Conservation (phyloP, 2,797 vertebrate species). For the Poeciliopsis infans region DNA sequence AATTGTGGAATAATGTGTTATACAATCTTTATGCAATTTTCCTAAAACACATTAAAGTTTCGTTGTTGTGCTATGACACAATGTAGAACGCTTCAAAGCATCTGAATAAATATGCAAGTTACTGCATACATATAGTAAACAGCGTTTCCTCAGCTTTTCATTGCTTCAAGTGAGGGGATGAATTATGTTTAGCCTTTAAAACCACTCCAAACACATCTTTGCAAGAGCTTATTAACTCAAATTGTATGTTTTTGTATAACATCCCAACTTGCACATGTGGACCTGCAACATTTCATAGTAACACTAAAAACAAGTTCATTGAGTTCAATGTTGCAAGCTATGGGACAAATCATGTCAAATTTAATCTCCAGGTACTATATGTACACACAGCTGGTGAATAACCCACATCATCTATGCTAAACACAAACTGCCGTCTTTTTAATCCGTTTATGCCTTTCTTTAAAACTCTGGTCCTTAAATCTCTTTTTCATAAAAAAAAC, state of each 20-base stretch:
- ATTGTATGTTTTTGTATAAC: background rate
- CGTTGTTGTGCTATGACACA: background rate
- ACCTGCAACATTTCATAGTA: background rate
- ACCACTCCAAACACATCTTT: background rate
- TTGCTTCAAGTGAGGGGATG: background rate
- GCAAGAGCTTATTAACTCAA: background rate
- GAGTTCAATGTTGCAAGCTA: background rate
- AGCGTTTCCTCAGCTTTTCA: background rate
- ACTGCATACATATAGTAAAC: background rate
- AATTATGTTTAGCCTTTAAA: background rate
- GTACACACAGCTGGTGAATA: background rate
- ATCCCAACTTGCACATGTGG: background rate
- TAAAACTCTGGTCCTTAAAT: slow-evolving; percentile 18
- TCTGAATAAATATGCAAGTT: background rate
- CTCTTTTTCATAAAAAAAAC: background rate
- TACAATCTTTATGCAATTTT: background rate
- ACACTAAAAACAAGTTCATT: background rate
- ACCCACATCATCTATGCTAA: background rate
- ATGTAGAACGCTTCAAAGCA: background rate
- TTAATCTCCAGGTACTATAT: slow-evolving; percentile 31
- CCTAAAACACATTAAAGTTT: background rate
- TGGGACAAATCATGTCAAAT: background rate
- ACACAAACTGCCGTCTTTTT: slow-evolving; percentile 42
- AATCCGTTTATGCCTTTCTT: slow-evolving; percentile 27
- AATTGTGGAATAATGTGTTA: background rate